These are phyloP conservation scores for Agrotis puta DNA, from an alignment of 2,888 invertebrate genomes.

Conservation along the genomic window DNA sequence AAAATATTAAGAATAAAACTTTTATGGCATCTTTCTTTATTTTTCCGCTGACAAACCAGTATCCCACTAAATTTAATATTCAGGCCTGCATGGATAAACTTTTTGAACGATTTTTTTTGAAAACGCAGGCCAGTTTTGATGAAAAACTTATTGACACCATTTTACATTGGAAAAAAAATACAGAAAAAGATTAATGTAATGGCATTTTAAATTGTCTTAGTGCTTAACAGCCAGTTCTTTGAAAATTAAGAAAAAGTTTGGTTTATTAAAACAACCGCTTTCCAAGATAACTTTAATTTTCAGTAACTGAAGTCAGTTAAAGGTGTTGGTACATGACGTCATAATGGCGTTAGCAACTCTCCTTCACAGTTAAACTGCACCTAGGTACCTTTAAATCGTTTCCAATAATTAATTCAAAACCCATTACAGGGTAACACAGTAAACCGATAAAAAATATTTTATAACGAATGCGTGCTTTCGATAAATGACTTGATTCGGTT, in stretches of 20 bases:
- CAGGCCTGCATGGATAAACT: background rate
- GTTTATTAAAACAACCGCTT: no score
- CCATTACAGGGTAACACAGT: slow-evolving; percentile 51
- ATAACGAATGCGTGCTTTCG: slow-evolving; percentile 56
- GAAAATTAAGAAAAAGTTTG: background rate
- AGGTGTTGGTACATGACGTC: no score
- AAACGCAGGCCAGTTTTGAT: background rate
- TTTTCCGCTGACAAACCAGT: no score
- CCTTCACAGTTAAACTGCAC: no score
- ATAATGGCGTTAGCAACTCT: no score
- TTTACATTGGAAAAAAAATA: background rate
- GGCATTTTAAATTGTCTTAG: slow-evolving; percentile 2
- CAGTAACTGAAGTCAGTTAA: no score
- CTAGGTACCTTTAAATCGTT: background rate
- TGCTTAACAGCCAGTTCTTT: background rate
- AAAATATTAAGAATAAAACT: no score
- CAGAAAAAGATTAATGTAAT: background rate
- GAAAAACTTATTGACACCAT: slow-evolving; percentile 3
- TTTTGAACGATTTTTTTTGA: background rate
- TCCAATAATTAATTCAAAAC: slow-evolving; percentile 42
- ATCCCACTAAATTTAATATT: no score
- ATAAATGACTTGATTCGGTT: slow-evolving; percentile 51
- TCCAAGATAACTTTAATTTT: no score
- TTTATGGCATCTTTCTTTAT: no score
- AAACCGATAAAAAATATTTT: slow-evolving; percentile 47